Conservation (phyloP, 2,797 vertebrate species). For the Brachyalestes nurse region DNA sequence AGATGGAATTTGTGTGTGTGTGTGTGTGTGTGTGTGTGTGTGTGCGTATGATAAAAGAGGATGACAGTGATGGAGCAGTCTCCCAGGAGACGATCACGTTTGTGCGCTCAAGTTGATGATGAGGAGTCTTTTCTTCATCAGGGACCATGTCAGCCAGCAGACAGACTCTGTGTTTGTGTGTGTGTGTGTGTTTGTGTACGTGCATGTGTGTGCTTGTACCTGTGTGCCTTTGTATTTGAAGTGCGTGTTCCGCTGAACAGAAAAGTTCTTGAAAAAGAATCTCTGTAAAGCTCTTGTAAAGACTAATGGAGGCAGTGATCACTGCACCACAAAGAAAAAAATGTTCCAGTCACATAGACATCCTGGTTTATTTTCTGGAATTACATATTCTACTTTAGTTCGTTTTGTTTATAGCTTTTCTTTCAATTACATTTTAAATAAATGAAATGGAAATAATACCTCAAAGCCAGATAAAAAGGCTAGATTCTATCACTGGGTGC, state of each 20-base stretch:
- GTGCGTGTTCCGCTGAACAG: background rate
- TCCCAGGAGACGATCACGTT: slow-evolving; percentile 52
- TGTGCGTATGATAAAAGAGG: slow-evolving; percentile 65
- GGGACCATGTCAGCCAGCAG: slow-evolving; percentile 26
- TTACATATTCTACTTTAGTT: background rate
- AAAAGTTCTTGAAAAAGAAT: background rate
- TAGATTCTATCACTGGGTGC: too few species aligned
- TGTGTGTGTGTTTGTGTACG: background rate
- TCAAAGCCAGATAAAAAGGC: too few species aligned
- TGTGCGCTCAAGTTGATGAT: slow-evolving; percentile 57
- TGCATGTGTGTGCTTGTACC: background rate
- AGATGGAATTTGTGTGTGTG: slow-evolving; percentile 49
- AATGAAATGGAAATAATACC: too few species aligned
- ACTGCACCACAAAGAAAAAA: background rate
- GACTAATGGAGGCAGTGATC: background rate
- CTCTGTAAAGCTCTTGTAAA: background rate
- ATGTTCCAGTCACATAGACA: background rate
- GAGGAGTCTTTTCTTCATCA: slow-evolving; percentile 30
- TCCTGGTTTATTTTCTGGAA: background rate
- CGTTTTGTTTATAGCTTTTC: too few species aligned
- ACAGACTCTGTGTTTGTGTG: background rate
- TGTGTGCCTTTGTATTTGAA: background rate
- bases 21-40: slow-evolving; percentile 49
- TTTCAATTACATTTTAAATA: too few species aligned
- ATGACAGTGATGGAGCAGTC: slow-evolving; percentile 75